Evolutionary conservation across 92 coral and sea anemone species (phyloP).

Genomic region (Phymanthus crucifer): DNA sequence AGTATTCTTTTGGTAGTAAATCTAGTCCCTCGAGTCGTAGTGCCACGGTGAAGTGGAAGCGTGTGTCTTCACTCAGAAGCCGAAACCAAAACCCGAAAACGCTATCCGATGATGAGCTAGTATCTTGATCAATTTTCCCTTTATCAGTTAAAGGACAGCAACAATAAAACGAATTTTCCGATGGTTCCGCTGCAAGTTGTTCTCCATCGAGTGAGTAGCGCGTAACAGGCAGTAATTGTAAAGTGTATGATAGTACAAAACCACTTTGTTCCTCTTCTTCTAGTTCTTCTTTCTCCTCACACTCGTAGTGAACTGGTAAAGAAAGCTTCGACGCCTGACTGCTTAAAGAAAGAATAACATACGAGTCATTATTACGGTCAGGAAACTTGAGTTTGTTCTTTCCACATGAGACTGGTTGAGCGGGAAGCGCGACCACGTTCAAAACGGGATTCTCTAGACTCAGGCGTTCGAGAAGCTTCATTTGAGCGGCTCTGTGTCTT

Average conservation of each 20-base stretch:
- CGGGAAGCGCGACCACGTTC: slow-evolving; percentile 55
- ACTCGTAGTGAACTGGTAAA: slow-evolving; percentile 66
- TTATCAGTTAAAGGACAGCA: slow-evolving; percentile 68
- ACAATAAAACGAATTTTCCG: slow-evolving; percentile 52
- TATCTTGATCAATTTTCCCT: slow-evolving; percentile 30
- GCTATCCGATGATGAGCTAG: slow-evolving; percentile 35
- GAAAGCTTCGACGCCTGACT: slow-evolving; percentile 60
- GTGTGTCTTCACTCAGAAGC: slow-evolving; percentile 72
- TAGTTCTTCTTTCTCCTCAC: slow-evolving; percentile 16
- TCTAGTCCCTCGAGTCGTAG: slow-evolving; percentile 62
- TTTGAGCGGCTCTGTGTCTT: slow-evolving; percentile 49
- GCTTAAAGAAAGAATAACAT: slow-evolving; percentile 51
- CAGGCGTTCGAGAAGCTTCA: slow-evolving; percentile 61
- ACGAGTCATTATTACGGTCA: slow-evolving; percentile 83
- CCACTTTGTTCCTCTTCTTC: slow-evolving; percentile 47
- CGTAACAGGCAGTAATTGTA: slow-evolving; percentile 65
- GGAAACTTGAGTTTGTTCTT: slow-evolving; percentile 86
- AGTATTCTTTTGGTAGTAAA: slow-evolving; percentile 37
- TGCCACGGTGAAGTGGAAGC: slow-evolving; percentile 65
- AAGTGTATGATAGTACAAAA: slow-evolving; percentile 51
- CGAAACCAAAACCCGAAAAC: slow-evolving; percentile 94
- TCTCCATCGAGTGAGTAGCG: slow-evolving; percentile 55
- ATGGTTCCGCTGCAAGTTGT: slow-evolving; percentile 28
- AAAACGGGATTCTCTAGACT: slow-evolving; percentile 64
- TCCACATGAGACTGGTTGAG: slow-evolving; percentile 68